Evolutionary conservation across 2,113 vertebrate genomes (phyloP).

Genomic region (Hydrolagus affinis): DNA sequence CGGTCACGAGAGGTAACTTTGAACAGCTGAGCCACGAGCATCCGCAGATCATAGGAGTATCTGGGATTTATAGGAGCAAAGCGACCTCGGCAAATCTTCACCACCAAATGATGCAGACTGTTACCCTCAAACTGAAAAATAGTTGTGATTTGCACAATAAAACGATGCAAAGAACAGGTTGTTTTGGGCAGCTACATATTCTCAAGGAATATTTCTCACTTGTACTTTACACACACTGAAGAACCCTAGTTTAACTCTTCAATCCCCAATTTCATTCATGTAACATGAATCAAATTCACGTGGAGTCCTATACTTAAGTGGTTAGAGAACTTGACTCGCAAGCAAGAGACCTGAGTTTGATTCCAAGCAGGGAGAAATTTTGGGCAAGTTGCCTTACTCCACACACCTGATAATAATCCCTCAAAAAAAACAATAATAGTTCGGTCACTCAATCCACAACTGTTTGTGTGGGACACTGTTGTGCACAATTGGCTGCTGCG

Average conservation of each 20-base stretch:
- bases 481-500: no score
- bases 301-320: no score
- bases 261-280: neutral
- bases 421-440: no score
- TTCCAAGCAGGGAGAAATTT: no score
- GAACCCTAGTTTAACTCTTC: neutral
- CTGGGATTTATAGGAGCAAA: constrained; percentile 58
- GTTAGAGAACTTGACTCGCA: no score
- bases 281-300: no score
- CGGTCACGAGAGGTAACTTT: constrained; percentile 70
- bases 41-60: constrained; percentile 65
- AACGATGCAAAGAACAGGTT: neutral
- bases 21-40: constrained; percentile 70
- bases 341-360: no score
- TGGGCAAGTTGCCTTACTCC: no score
- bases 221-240: constrained; percentile 26
- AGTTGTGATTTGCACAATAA: constrained; percentile 24
- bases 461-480: no score
- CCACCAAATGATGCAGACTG: constrained; percentile 68
- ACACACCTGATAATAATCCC: no score
- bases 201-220: neutral
- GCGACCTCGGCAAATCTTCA: constrained; percentile 74
- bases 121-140: constrained; percentile 67
- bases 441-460: no score
- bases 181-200: neutral